Evolutionary conservation across 2,113 vertebrate species (phyloP).

Genomic region (Euleptes europaea): DNA sequence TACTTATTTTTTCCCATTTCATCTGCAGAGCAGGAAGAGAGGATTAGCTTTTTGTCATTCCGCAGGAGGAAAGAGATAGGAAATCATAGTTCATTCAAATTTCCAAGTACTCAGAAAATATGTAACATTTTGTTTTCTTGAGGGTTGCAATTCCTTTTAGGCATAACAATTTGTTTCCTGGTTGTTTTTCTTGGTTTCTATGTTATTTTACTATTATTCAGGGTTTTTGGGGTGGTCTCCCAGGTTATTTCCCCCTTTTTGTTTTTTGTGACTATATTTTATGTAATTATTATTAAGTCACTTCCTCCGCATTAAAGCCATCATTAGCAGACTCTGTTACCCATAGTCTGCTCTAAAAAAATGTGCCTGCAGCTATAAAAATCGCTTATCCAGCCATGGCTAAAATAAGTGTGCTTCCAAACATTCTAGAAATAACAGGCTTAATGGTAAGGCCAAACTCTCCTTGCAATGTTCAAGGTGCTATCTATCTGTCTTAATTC

Average conservation of each 20-base stretch:
- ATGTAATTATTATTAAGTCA: conserved; percentile 51
- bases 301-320: conserved; percentile 64
- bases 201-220: conserved; percentile 28
- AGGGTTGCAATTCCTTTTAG: not conserved
- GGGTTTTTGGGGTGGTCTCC: conserved; percentile 15
- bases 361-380: conserved; percentile 66
- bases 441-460: not conserved
- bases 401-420: conserved; percentile 71
- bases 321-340: conserved; percentile 70
- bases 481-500: not conserved
- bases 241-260: conserved; percentile 28
- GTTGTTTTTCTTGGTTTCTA: not conserved
- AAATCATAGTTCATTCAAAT: not conserved
- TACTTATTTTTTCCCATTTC: not conserved
- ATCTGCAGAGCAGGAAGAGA: not conserved
- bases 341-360: conserved; percentile 67
- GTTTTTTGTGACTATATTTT: conserved; percentile 26
- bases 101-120: not conserved
- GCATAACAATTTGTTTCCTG: not conserved
- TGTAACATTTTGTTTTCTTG: not conserved
- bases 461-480: not conserved
- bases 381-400: conserved; percentile 44
- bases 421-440: conserved; percentile 68
- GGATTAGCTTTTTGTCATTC: not conserved
- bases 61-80: not conserved